phyloP scores from a whole-genome alignment of 2,797 vertebrate genomes.

The Rhinogobio ventralis region DNA sequence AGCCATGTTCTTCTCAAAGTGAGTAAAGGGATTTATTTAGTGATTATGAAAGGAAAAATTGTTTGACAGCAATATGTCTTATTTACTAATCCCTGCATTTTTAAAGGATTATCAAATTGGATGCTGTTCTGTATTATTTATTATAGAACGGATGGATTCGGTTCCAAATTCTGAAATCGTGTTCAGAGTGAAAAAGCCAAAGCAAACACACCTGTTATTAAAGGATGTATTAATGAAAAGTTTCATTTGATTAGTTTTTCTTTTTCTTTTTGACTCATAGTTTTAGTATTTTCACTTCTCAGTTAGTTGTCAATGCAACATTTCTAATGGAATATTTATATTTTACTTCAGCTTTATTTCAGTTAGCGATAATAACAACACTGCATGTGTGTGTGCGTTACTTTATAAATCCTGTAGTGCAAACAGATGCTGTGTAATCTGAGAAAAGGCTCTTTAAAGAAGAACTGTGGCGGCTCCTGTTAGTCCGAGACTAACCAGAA shows the following conservation, averaged over 20 bases:
- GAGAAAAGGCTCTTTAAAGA: slow-evolving; percentile 24
- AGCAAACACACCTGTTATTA: neutral
- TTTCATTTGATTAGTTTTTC: neutral
- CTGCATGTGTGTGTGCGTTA: neutral
- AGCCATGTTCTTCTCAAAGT: slow-evolving; percentile 27
- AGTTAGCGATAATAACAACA: neutral
- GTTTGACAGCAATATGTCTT: neutral
- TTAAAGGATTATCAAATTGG: neutral
- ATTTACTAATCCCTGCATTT: neutral
- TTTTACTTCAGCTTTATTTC: neutral
- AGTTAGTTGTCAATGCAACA: neutral
- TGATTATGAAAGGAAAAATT: neutral
- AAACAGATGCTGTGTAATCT: neutral
- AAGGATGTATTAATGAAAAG: neutral
- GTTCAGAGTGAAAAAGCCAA: too few relatives aligned
- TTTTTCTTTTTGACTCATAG: neutral
- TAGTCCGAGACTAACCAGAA: slow-evolving; percentile 40
- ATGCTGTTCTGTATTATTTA: neutral
- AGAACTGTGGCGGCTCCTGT: neutral
- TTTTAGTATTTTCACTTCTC: neutral
- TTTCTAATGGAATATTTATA: neutral
- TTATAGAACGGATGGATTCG: neutral
- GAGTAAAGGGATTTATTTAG: slow-evolving; percentile 5
- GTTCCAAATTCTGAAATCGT: neutral
- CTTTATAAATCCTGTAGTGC: neutral